These are phyloP conservation scores for Ochotona curzoniae DNA, from an alignment of 2,113 vertebrate genomes.

Conservation along the genomic window DNA sequence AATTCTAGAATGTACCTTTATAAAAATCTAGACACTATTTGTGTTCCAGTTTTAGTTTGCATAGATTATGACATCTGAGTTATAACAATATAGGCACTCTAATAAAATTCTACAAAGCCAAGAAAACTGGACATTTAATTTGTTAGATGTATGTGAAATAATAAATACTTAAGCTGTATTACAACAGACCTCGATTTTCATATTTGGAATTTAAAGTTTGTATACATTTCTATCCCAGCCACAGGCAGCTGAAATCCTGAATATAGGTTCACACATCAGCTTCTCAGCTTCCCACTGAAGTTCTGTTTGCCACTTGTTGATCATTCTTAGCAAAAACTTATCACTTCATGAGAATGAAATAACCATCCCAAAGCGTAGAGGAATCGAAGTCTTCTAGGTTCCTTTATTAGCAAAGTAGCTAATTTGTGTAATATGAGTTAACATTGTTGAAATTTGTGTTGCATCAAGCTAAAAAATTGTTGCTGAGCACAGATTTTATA, in stretches of 20 bases:
- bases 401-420: neutral
- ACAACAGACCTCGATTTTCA: conserved; percentile 27
- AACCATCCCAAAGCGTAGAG: neutral
- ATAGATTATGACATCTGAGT: neutral
- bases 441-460: neutral
- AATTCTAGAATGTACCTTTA: conserved; percentile 35
- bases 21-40: conserved; percentile 24
- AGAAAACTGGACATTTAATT: neutral
- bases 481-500: neutral
- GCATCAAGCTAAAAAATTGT: conserved; percentile 27
- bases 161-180: neutral
- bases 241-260: neutral
- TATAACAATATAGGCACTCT: neutral
- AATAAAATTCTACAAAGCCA: conserved; percentile 16
- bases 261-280: neutral
- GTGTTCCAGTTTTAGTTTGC: neutral
- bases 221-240: conserved; percentile 30
- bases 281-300: conserved; percentile 44
- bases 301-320: neutral
- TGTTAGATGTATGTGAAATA: conserved; percentile 31
- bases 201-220: neutral
- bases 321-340: conserved; percentile 49
- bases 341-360: conserved; percentile 28
- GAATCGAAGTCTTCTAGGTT: neutral
- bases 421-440: conserved; percentile 1